Evolutionary conservation across 2,113 vertebrate genomes (phyloP).

Genomic region (Pica pica): DNA sequence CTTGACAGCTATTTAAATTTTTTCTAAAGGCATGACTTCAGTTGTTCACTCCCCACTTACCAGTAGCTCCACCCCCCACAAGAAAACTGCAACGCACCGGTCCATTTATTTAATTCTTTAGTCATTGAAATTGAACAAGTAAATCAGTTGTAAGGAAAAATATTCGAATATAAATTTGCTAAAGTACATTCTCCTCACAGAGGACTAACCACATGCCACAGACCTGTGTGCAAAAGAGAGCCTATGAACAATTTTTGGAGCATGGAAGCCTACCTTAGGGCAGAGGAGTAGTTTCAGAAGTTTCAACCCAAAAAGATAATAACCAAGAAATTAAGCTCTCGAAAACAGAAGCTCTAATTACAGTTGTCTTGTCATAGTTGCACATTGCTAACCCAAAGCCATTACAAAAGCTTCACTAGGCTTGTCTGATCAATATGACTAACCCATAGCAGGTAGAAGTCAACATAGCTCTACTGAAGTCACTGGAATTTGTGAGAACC

Average conservation of each 20-base stretch:
- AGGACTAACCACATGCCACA: constrained; percentile 43
- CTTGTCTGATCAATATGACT: background rate
- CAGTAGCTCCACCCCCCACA: background rate
- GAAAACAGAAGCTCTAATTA: background rate
- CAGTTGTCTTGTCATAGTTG: background rate
- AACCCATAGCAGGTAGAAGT: background rate
- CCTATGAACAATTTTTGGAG: constrained; percentile 3
- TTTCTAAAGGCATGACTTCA: background rate
- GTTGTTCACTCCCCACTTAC: background rate
- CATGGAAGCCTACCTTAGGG: background rate
- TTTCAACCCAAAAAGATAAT: constrained; percentile 15
- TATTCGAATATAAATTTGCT: constrained; percentile 20
- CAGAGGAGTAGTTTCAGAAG: constrained; percentile 24
- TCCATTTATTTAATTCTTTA: constrained; percentile 34
- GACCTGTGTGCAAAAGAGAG: constrained; percentile 23
- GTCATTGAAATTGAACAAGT: constrained; percentile 17
- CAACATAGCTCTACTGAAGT: background rate
- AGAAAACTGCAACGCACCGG: background rate
- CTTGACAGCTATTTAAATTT: background rate
- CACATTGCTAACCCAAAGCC: background rate
- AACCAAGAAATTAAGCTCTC: background rate
- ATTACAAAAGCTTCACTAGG: background rate
- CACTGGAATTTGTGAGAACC: background rate
- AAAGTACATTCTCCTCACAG: constrained; percentile 64
- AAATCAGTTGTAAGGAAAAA: constrained; percentile 10